Conservation (phyloP, 2,888 invertebrate species). For the Caenorhabditis angaria region DNA sequence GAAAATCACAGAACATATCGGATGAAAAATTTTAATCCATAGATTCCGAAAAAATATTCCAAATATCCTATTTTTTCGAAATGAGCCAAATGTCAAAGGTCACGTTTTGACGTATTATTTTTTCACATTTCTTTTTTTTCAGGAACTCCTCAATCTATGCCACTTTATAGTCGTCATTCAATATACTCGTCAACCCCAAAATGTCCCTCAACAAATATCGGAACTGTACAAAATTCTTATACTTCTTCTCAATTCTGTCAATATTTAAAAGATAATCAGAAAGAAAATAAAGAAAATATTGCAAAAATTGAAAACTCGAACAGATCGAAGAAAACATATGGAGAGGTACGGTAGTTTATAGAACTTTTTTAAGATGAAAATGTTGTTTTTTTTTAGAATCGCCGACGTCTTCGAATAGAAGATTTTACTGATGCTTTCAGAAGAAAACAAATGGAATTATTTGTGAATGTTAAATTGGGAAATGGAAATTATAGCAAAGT, state of each 20-base stretch:
- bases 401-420: conserved; percentile 3
- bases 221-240: conserved; percentile 3
- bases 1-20: too few relatives aligned
- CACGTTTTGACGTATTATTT: neutral
- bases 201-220: neutral
- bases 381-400: neutral
- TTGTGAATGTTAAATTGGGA: conserved; percentile 48
- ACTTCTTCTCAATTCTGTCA: neutral
- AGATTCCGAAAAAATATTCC: too few relatives aligned
- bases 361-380: neutral
- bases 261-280: neutral
- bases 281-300: neutral
- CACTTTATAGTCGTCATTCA: neutral
- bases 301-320: neutral
- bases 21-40: too few relatives aligned
- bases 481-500: conserved; percentile 65
- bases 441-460: conserved; percentile 42
- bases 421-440: conserved; percentile 25
- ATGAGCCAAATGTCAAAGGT: too few relatives aligned
- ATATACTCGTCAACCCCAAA: neutral
- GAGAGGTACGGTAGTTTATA: conserved; percentile 1
- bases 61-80: neutral
- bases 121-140: too few relatives aligned
- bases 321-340: neutral
- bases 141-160: neutral